Evolutionary conservation across 1,140 invertebrate species (phyloP).

Genomic region (Littorina saxatilis): DNA sequence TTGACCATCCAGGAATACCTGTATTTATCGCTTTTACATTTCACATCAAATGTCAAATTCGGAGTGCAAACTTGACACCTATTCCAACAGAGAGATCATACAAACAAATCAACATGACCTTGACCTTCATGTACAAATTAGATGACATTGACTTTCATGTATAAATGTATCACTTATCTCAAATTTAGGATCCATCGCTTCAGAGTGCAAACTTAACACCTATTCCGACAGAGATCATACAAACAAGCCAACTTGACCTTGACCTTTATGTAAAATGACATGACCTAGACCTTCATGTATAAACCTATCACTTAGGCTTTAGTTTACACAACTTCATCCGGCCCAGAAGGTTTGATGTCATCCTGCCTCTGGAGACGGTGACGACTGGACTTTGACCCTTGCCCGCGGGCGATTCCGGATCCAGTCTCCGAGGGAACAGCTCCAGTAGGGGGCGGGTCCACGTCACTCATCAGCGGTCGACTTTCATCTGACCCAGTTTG

Average conservation of each 20-base stretch:
- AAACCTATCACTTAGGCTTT: no score
- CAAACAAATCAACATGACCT: not conserved
- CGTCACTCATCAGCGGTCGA: not conserved
- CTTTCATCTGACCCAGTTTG: no score
- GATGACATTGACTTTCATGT: not conserved
- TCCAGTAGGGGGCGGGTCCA: not conserved
- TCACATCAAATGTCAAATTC: no score
- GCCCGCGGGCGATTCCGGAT: not conserved
- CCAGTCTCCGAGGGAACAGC: no score
- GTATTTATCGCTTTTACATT: no score
- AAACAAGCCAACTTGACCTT: not conserved
- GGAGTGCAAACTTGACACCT: not conserved
- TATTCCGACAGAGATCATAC: not conserved
- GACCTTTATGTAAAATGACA: no score
- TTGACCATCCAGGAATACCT: no score
- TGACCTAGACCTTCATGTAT: no score
- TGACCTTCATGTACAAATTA: no score
- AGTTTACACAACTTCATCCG: not conserved
- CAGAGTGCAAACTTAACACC: not conserved
- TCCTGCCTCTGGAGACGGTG: slow-evolving; percentile 9
- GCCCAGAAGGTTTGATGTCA: not conserved
- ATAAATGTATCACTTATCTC: not conserved
- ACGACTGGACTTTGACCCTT: not conserved
- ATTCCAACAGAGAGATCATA: not conserved
- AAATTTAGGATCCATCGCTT: not conserved